phyloP scores from a whole-genome alignment of 2,888 invertebrate species.

The Clusia tigrina region DNA sequence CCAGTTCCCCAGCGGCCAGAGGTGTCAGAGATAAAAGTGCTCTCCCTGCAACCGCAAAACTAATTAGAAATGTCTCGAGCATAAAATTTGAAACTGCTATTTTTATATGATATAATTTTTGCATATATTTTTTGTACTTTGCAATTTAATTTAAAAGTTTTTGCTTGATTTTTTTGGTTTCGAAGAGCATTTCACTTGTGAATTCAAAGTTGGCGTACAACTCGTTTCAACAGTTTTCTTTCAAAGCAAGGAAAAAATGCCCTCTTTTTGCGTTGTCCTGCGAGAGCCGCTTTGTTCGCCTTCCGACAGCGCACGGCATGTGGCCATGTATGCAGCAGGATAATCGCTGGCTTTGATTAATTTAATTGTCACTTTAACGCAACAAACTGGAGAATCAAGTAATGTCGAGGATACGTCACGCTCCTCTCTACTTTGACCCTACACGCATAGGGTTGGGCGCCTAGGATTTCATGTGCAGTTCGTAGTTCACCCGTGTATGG shows the following conservation, averaged over 20 bases:
- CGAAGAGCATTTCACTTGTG: background rate
- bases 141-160: conserved; percentile 6
- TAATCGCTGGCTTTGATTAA: conserved; percentile 58
- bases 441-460: too few relatives aligned
- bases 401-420: conserved; percentile 12
- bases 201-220: too few relatives aligned
- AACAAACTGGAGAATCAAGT: conserved; percentile 29
- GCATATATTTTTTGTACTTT: background rate
- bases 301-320: conserved; percentile 1
- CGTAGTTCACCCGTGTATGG: too few relatives aligned
- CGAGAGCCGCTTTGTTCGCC: background rate
- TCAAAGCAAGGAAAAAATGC: too few relatives aligned
- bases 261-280: background rate
- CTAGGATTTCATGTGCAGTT: too few relatives aligned
- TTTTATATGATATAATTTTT: background rate
- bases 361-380: conserved; percentile 60
- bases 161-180: background rate
- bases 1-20: background rate
- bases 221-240: too few relatives aligned
- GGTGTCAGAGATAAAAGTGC: background rate
- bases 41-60: background rate
- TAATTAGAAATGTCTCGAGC: conserved; percentile 6
- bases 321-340: conserved; percentile 29
- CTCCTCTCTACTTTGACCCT: too few relatives aligned
- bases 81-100: background rate